Conservation (phyloP, 2,113 vertebrate species). For the Ceuthmochares aereus region DNA sequence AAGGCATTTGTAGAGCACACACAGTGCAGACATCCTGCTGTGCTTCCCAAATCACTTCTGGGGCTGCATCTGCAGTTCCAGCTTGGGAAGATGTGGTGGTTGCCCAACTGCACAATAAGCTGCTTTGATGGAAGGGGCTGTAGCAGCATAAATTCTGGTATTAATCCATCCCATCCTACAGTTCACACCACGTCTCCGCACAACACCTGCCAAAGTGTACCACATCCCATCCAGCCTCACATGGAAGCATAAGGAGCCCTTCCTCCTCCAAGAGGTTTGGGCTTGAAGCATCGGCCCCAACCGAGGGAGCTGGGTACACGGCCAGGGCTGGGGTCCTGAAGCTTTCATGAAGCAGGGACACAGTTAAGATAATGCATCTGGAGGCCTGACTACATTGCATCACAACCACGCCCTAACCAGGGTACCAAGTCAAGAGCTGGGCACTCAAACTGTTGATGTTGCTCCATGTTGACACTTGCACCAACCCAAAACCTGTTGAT, state of each 20-base stretch:
- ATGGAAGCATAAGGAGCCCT: fast-evolving
- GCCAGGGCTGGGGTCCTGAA: fast-evolving
- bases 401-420: fast-evolving
- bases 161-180: fast-evolving
- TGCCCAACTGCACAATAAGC: fast-evolving
- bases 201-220: fast-evolving
- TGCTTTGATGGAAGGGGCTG: not conserved
- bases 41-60: fast-evolving
- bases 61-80: not conserved
- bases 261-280: fast-evolving
- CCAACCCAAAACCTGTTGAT: not conserved
- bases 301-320: fast-evolving
- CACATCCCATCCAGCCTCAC: fast-evolving
- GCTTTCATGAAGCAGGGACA: not conserved
- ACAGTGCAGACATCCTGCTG: too few species aligned
- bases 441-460: too few species aligned
- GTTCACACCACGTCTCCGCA: fast-evolving
- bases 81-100: fast-evolving
- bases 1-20: not conserved
- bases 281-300: not conserved
- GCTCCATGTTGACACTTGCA: fast-evolving
- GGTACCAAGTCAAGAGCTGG: not conserved
- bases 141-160: fast-evolving
- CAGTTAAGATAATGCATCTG: fast-evolving
- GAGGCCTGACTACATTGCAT: fast-evolving